Evolutionary conservation across 2,113 vertebrate species (phyloP).

Genomic region (Canis aureus): DNA sequence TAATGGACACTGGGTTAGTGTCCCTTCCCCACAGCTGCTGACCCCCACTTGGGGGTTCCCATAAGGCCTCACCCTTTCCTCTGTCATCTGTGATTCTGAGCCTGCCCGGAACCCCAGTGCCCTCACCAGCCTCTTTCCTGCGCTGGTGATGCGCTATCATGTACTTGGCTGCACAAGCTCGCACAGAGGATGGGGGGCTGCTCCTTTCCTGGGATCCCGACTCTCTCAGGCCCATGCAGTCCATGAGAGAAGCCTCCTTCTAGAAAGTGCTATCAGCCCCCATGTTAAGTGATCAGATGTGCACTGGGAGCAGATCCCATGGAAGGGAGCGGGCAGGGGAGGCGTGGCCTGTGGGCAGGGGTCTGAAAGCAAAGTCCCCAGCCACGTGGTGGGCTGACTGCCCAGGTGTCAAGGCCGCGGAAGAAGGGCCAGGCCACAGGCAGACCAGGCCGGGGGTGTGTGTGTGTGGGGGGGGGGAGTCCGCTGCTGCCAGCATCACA

Average conservation of each 20-base stretch:
- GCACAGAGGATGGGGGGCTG: neutral
- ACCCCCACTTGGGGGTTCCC: neutral
- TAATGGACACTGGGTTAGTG: rapidly evolving
- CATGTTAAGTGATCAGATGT: rapidly evolving
- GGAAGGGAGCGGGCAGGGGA: too few relatives aligned
- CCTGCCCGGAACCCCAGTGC: neutral
- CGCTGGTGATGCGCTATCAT: neutral
- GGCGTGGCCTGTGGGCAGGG: neutral
- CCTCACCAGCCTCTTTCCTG: neutral
- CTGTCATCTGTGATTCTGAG: neutral
- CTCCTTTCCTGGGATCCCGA: neutral
- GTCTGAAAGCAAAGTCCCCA: neutral
- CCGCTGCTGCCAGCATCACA: neutral
- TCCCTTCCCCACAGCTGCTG: neutral
- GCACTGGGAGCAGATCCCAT: neutral
- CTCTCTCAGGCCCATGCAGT: neutral
- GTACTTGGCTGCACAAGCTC: rapidly evolving
- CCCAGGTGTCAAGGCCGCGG: neutral
- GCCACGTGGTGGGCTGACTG: neutral
- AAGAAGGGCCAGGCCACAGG: neutral
- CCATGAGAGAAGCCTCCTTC: neutral
- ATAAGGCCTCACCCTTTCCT: neutral
- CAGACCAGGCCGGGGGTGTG: too few relatives aligned
- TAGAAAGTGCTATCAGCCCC: neutral
- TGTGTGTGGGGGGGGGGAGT: rapidly evolving